Base-by-base conservation (phyloP, 2,113 vertebrate genomes). In the Protobothrops mucrosquamatus region DNA sequence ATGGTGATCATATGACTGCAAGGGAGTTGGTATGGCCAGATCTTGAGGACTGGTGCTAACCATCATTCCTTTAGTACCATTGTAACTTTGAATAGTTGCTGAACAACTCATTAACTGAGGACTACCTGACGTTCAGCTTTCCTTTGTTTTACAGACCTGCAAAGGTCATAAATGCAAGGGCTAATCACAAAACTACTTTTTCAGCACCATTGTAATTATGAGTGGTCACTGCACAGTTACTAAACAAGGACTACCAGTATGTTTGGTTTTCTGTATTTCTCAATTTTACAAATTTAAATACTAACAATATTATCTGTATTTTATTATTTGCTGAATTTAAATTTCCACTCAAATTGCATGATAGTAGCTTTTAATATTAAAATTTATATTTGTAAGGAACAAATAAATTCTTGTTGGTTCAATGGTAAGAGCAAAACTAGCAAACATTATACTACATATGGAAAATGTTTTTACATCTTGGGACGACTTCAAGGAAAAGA, bases 391-490 rank as follows among this genome's bases (percentile, higher is more conserved):
- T 52, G 11, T 69, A n/a, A 34, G 52, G 39, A 61, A 51, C 22
- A 89, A 56, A n/a, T n/a, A n/a, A n/a, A 39, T 9, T 15, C 15
- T 26, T 92, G 26, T n/a, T 90, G 61, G 46, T 57, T 90, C 85
- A 57, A 55, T 46, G 3, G 10, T 81, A 81, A 59, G 26, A 88
- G 22, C 20, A 57, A 46, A 52, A 64, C 52, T 12, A 54, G 87
- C 64, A 91, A 54, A n/a, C 6, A 18, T 22, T 88, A 61, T 48
- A 52, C 23, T 29, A 39, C 56, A 87, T 43, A 46, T 90, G 87
- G 92, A 92, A 92, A 89, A 56, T 29, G 20, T 92, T 89, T 81
- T 56, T 87, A 4, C 51, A 46, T 56, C 48, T 74, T 93, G n/a
- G 56, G 74, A 86, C 34, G 61, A 86, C 7, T 61, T 56, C 88